Conservation (phyloP, 2,888 invertebrate species). For the Octonoba sinensis region DNA sequence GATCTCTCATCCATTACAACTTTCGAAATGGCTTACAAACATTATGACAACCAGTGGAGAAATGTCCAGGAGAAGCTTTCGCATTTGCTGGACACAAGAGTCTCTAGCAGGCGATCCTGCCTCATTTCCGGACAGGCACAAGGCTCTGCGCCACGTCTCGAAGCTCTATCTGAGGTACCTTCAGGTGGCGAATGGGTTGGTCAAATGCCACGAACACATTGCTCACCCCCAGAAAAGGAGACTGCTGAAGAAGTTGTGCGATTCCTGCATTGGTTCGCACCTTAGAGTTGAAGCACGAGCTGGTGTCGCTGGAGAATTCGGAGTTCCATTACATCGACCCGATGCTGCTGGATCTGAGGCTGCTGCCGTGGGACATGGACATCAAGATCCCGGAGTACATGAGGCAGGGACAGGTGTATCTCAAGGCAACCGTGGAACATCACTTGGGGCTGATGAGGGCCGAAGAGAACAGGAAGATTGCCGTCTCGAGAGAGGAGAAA, state of each 20-base stretch:
- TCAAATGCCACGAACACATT: conserved; percentile 36
- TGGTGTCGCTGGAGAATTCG: conserved; percentile 19
- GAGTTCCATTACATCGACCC: conserved; percentile 45
- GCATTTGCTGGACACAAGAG: conserved; percentile 14
- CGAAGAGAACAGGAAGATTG: conserved; percentile 6
- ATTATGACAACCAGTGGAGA: conserved; percentile 24
- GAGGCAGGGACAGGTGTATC: neutral
- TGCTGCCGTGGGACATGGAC: conserved; percentile 33
- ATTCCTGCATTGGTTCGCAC: conserved; percentile 37
- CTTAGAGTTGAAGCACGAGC: conserved; percentile 43
- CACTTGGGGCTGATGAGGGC: neutral
- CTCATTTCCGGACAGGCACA: conserved; percentile 10
- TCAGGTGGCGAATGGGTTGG: conserved; percentile 23
- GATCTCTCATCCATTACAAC: conserved; percentile 9
- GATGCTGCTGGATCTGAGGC: conserved; percentile 14
- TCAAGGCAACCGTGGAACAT: neutral
- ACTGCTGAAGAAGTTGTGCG: conserved; percentile 12
- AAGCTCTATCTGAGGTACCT: conserved; percentile 38
- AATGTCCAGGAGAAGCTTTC: conserved; percentile 14
- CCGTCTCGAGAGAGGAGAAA: conserved; percentile 19
- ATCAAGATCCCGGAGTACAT: conserved; percentile 42
- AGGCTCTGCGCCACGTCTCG: conserved; percentile 19
- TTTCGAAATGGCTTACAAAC: conserved; percentile 32
- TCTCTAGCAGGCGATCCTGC: neutral
- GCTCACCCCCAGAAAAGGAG: conserved; percentile 37